These are phyloP conservation scores for Oncorhynchus tshawytscha DNA, from an alignment of 2,113 vertebrate species.

Conservation along the genomic window DNA sequence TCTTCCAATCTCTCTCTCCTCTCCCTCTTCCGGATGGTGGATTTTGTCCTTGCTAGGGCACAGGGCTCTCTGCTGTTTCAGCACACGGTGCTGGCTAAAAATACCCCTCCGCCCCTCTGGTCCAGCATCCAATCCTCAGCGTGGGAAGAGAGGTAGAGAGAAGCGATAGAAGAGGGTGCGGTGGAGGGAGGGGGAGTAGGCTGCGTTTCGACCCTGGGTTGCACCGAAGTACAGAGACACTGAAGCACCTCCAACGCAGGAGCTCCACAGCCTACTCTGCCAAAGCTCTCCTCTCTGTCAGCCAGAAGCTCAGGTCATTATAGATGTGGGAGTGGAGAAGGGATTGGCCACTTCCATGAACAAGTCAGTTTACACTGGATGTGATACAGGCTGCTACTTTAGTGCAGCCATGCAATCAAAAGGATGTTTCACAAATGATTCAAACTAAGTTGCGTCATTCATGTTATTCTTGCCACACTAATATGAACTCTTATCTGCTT, in stretches of 20 bases:
- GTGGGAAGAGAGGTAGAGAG: slow-evolving; percentile 13
- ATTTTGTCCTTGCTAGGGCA: slow-evolving; percentile 42
- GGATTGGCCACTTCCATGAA: not conserved
- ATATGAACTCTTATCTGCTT: not conserved
- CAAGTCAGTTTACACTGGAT: not conserved
- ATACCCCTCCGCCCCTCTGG: slow-evolving; percentile 35
- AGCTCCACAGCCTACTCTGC: not conserved
- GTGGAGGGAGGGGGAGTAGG: not conserved
- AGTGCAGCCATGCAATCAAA: too few species aligned
- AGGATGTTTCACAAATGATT: too few species aligned
- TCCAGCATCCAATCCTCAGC: slow-evolving; percentile 30
- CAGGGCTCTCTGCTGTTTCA: slow-evolving; percentile 38
- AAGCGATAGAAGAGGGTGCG: not conserved
- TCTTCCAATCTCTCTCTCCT: not conserved
- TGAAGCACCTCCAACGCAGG: not conserved
- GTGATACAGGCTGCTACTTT: too few species aligned
- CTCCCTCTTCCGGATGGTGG: slow-evolving; percentile 21
- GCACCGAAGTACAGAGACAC: not conserved
- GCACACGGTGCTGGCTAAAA: slow-evolving; percentile 38
- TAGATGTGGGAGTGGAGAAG: not conserved
- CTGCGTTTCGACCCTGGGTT: not conserved
- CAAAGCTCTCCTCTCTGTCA: too few species aligned
- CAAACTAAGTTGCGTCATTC: too few species aligned
- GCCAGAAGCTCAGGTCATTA: not conserved
- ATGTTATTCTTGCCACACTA: too few species aligned